Evolutionary conservation across 2,113 vertebrate genomes (phyloP).

Genomic region (Deroptyus accipitrinus): DNA sequence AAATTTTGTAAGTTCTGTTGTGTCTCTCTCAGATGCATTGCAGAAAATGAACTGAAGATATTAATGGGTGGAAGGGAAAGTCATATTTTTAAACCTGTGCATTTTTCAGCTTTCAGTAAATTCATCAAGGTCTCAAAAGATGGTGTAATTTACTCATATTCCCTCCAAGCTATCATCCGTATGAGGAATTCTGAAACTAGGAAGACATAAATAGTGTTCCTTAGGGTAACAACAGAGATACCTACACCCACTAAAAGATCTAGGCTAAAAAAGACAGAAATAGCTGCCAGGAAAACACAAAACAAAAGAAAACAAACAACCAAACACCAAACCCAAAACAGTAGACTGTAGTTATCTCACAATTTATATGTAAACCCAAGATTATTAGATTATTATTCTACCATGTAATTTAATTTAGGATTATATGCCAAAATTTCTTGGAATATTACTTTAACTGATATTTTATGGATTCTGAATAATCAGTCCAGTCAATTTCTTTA

Average conservation of each 20-base stretch:
- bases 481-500: not conserved
- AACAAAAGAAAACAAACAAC: too few relatives aligned
- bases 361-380: not conserved
- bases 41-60: not conserved
- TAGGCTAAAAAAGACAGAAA: not conserved
- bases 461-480: not conserved
- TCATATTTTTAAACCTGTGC: not conserved
- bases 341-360: not conserved
- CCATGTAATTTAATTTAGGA: not conserved
- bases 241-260: not conserved
- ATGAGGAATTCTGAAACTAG: not conserved
- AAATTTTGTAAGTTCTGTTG: not conserved
- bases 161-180: not conserved
- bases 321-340: not conserved
- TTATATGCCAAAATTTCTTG: not conserved
- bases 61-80: not conserved
- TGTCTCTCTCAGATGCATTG: not conserved
- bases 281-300: not conserved
- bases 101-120: not conserved
- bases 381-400: not conserved
- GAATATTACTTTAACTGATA: not conserved
- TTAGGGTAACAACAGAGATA: not conserved
- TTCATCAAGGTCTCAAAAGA: not conserved
- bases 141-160: not conserved
- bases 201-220: not conserved